Conservation (phyloP, 2,888 invertebrate species). For the Zhuqinia jingwanae region DNA sequence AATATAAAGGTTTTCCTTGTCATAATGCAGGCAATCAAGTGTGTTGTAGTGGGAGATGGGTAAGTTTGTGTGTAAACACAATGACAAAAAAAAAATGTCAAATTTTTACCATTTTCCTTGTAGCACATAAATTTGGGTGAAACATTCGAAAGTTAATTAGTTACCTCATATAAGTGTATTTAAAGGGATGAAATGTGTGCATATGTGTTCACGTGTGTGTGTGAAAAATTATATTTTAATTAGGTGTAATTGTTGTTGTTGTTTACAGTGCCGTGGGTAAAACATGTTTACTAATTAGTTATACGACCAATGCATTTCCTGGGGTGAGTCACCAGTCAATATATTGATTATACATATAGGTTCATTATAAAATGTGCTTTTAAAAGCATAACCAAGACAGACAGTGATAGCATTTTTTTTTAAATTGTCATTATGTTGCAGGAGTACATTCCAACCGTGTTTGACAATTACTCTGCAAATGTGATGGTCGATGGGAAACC, state of each 20-base stretch:
- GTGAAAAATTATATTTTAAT: not conserved
- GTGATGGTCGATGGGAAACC: constrained; percentile 99
- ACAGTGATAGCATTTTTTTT: no score
- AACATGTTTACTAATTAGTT: constrained; percentile 99
- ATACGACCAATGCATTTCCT: constrained; percentile 99
- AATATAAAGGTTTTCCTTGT: not conserved
- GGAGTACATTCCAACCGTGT: constrained; percentile 78
- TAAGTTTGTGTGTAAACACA: no score
- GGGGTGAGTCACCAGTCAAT: constrained; percentile 84
- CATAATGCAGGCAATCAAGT: constrained; percentile 98
- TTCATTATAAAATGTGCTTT: no score
- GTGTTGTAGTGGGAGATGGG: constrained; percentile 99
- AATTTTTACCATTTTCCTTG: not conserved
- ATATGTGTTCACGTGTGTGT: not conserved
- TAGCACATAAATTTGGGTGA: constrained; percentile 2
- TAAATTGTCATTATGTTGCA: constrained; percentile 25
- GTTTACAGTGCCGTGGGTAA: constrained; percentile 98
- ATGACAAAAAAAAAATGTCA: not conserved
- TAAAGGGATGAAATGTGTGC: not conserved
- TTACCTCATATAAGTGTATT: not conserved
- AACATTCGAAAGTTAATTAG: constrained; percentile 7
- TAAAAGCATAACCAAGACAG: no score
- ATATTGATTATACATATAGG: not conserved
- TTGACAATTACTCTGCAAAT: constrained; percentile 98
- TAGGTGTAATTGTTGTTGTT: constrained; percentile 79